These are phyloP conservation scores for Oxyruncus cristatus DNA, from an alignment of 2,113 vertebrate species.

Conservation along the genomic window DNA sequence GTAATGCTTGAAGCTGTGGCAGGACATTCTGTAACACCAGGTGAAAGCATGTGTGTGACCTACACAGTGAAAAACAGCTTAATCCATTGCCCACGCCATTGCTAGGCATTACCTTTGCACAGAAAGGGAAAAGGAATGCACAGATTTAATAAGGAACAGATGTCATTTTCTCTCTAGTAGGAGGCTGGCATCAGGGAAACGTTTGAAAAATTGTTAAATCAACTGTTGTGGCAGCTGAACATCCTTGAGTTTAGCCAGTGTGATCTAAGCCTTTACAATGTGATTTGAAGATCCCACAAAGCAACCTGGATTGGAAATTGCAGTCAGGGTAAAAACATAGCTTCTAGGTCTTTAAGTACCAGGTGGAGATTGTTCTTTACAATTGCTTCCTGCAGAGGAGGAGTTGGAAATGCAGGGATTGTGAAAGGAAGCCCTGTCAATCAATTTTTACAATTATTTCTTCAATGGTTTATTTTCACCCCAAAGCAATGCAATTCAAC, in stretches of 20 bases:
- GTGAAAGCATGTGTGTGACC: neutral
- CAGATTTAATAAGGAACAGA: neutral
- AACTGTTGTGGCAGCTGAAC: constrained; percentile 28
- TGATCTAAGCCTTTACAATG: constrained; percentile 21
- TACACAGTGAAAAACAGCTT: neutral
- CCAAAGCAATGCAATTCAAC: constrained; percentile 44
- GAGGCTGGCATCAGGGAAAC: neutral
- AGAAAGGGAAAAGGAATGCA: neutral
- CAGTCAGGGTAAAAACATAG: constrained; percentile 11
- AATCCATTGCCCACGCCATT: neutral
- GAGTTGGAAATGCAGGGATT: neutral
- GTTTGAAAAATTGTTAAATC: constrained; percentile 34
- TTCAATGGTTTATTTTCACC: constrained; percentile 35
- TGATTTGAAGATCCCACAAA: constrained; percentile 40
- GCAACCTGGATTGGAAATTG: constrained; percentile 33
- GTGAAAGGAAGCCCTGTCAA: constrained; percentile 35
- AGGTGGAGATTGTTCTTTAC: constrained; percentile 38
- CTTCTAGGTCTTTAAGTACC: constrained; percentile 31
- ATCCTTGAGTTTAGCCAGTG: constrained; percentile 26
- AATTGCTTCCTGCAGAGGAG: constrained; percentile 34
- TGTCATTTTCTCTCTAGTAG: neutral
- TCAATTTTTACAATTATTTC: constrained; percentile 48
- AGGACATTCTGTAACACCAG: neutral
- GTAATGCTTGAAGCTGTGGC: neutral
- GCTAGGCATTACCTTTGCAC: neutral